These are phyloP conservation scores for Andrena flavipes DNA, from an alignment of 2,888 invertebrate genomes.

Conservation along the genomic window DNA sequence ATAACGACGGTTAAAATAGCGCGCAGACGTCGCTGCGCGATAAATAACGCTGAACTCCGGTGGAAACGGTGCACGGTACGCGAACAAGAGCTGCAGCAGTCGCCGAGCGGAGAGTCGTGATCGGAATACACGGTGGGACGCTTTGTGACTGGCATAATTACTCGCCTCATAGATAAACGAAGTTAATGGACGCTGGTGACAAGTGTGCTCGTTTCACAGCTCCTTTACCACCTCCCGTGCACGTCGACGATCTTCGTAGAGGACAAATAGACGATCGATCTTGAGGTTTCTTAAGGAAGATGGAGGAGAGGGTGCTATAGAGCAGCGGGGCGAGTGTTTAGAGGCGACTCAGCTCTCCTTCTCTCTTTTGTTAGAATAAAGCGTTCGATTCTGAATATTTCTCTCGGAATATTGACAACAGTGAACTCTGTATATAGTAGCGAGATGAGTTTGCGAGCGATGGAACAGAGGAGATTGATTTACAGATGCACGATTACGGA, in stretches of 20 bases:
- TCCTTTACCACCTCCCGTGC: not conserved
- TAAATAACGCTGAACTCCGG: conserved; percentile 40
- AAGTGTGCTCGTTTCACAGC: not conserved
- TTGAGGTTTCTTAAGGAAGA: no score
- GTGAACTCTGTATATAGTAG: no score
- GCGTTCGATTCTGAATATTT: no score
- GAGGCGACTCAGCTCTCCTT: no score
- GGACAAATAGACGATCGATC: no score
- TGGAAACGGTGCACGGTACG: conserved; percentile 22
- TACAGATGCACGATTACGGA: no score
- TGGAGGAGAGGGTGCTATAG: no score
- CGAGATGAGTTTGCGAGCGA: no score
- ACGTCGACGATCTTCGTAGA: not conserved
- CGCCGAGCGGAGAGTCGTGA: conserved; percentile 26
- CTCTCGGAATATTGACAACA: no score
- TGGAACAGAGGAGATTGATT: no score
- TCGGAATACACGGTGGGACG: conserved; percentile 41
- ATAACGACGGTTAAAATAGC: conserved; percentile 17
- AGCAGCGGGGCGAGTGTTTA: no score
- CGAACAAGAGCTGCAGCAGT: not conserved
- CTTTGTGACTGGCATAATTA: conserved; percentile 48
- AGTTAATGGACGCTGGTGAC: conserved; percentile 1
- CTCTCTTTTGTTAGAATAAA: no score
- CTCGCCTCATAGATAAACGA: not conserved
- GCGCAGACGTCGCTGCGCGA: conserved; percentile 13